These are phyloP conservation scores for Drosophila triauraria DNA, from an alignment of 1,140 invertebrate species.

Conservation along the genomic window DNA sequence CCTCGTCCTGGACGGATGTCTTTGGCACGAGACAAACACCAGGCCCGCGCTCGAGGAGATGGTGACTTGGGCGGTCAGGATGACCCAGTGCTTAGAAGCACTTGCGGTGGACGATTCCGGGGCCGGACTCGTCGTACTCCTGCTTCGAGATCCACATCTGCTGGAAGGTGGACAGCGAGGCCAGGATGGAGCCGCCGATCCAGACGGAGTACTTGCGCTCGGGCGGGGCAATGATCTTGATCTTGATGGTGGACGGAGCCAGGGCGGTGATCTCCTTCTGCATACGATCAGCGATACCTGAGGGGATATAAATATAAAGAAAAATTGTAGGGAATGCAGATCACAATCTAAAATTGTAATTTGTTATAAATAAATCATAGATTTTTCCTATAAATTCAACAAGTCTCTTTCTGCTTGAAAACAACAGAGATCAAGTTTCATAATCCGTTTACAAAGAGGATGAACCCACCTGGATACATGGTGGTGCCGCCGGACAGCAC, in stretches of 20 bases:
- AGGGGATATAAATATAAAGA: not conserved
- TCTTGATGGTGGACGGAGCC: constrained; percentile 96
- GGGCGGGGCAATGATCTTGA: constrained; percentile 97
- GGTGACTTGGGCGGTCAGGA: constrained; percentile 42
- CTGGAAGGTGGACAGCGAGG: constrained; percentile 93
- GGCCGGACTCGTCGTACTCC: constrained; percentile 92
- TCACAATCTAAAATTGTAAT: too few species aligned
- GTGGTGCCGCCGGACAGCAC: constrained; percentile 96
- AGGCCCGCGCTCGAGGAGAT: constrained; percentile 51
- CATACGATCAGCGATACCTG: constrained; percentile 94
- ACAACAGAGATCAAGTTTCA: not conserved
- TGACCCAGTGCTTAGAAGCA: constrained; percentile 87
- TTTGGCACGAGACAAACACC: constrained; percentile 37
- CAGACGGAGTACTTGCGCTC: constrained; percentile 96
- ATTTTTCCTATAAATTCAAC: not conserved
- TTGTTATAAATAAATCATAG: too few species aligned
- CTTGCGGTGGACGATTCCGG: constrained; percentile 89
- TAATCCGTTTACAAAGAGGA: not conserved
- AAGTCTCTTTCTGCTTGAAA: not conserved
- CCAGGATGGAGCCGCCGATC: constrained; percentile 92
- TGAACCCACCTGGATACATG: constrained; percentile 93
- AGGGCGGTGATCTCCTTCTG: constrained; percentile 95
- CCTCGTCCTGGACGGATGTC: constrained; percentile 31
- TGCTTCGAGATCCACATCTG: constrained; percentile 94
- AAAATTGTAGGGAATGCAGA: too few species aligned